Evolutionary conservation across 2,113 vertebrate genomes (phyloP).

Genomic region (Corydoras sp.): DNA sequence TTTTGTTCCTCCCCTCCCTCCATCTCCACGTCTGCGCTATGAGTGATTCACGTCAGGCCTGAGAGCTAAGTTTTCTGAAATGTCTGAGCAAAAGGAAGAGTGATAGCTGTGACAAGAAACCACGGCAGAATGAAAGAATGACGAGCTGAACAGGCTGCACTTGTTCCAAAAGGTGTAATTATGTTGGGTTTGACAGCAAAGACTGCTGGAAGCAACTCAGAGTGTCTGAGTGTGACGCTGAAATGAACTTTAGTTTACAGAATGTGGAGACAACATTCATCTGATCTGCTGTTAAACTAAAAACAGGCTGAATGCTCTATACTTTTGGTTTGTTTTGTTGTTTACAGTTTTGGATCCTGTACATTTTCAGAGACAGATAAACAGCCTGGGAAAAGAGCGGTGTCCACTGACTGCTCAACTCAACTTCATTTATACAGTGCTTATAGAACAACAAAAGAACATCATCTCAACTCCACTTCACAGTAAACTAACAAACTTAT

Average conservation of each 20-base stretch:
- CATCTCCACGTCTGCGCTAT: not conserved
- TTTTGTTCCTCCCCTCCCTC: constrained; percentile 38
- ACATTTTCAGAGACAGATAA: too few relatives aligned
- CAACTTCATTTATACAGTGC: too few relatives aligned
- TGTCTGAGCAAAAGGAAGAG: not conserved
- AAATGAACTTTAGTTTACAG: constrained; percentile 10
- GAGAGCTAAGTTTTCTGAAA: not conserved
- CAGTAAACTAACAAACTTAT: too few relatives aligned
- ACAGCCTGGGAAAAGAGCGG: too few relatives aligned
- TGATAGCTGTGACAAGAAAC: constrained; percentile 29
- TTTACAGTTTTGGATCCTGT: too few relatives aligned
- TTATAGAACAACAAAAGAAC: too few relatives aligned
- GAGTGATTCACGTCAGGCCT: constrained; percentile 3
- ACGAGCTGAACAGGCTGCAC: constrained; percentile 11
- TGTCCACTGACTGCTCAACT: too few relatives aligned
- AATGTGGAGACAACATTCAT: not conserved
- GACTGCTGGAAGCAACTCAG: not conserved
- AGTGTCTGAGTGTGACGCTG: not conserved
- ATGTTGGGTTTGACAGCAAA: constrained; percentile 15
- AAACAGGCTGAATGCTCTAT: too few relatives aligned
- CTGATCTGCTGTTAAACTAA: too few relatives aligned
- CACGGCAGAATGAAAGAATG: constrained; percentile 18
- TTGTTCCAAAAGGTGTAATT: constrained; percentile 32
- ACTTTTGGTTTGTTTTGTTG: too few relatives aligned
- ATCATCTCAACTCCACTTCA: too few relatives aligned